Evolutionary conservation across 2,888 invertebrate species (phyloP).

Genomic region (Hybos culiciformis): DNA sequence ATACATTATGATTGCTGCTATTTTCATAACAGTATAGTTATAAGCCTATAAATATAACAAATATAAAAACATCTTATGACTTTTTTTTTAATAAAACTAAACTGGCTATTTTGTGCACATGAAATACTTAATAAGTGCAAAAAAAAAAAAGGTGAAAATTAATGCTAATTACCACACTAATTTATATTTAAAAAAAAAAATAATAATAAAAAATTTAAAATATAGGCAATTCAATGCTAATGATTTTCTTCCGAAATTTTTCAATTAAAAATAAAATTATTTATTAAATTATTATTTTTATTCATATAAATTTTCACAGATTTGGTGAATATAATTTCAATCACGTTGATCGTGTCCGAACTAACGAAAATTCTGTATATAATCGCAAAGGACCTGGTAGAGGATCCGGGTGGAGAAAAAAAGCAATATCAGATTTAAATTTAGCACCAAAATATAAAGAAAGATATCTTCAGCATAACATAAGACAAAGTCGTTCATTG

Average conservation of each 20-base stretch:
- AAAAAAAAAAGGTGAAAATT: too few species aligned
- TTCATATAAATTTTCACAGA: slow-evolving; percentile 16
- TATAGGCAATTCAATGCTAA: too few species aligned
- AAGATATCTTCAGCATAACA: slow-evolving; percentile 13
- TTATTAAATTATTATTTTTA: background rate
- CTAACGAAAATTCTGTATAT: slow-evolving; percentile 25
- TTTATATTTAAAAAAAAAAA: too few species aligned
- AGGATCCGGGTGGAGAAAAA: slow-evolving; percentile 36
- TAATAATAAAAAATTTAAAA: too few species aligned
- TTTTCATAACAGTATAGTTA: too few species aligned
- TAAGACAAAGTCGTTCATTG: slow-evolving; percentile 31
- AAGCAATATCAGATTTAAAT: slow-evolving; percentile 39
- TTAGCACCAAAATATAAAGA: slow-evolving; percentile 33
- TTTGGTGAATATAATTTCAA: slow-evolving; percentile 33
- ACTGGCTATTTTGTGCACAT: too few species aligned
- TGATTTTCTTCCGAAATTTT: background rate
- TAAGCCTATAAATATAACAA: too few species aligned
- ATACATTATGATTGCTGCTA: too few species aligned
- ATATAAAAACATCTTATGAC: too few species aligned
- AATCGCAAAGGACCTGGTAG: slow-evolving; percentile 23
- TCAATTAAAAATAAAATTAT: background rate
- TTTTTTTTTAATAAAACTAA: too few species aligned
- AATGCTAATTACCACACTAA: too few species aligned
- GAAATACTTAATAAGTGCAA: too few species aligned
- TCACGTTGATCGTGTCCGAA: slow-evolving; percentile 36